A percentile compares a stretch with the other conserved stretches of the same genome.
Conservation (phyloP, 2,888 invertebrate genomes). For the Pegoplata infirma region DNA sequence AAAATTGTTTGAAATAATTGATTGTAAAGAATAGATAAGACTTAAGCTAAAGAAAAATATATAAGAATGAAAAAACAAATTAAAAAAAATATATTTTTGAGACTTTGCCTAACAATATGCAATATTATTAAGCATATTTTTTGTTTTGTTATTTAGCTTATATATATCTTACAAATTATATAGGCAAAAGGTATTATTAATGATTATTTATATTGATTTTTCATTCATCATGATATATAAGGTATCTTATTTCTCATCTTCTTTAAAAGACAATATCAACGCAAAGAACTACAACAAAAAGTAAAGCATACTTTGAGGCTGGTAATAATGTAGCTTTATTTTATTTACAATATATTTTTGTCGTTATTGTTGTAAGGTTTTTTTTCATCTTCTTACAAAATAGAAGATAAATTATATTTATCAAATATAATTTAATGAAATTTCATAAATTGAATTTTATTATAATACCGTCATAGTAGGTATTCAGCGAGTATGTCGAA, state of each 20-base stretch:
- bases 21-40: neutral
- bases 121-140: neutral
- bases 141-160: neutral
- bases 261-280: no score
- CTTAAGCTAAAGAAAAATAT: neutral
- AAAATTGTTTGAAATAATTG: neutral
- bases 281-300: no score
- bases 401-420: conserved; percentile 19
- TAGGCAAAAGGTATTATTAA: neutral
- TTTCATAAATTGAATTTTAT: conserved; percentile 39
- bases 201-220: neutral
- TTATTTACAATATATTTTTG: neutral
- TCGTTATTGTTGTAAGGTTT: neutral
- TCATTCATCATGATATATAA: neutral
- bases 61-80: neutral
- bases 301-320: neutral
- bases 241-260: neutral
- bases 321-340: neutral
- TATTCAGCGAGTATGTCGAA: no score
- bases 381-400: neutral
- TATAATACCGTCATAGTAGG: neutral
- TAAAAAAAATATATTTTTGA: neutral
- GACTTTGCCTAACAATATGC: neutral
- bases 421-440: conserved; percentile 29
- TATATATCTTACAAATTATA: neutral